A percentile compares a stretch with the other conserved stretches of the same genome.
Evolutionary conservation across 2,113 vertebrate species (phyloP).

Genomic region (Dermatemys mawii): DNA sequence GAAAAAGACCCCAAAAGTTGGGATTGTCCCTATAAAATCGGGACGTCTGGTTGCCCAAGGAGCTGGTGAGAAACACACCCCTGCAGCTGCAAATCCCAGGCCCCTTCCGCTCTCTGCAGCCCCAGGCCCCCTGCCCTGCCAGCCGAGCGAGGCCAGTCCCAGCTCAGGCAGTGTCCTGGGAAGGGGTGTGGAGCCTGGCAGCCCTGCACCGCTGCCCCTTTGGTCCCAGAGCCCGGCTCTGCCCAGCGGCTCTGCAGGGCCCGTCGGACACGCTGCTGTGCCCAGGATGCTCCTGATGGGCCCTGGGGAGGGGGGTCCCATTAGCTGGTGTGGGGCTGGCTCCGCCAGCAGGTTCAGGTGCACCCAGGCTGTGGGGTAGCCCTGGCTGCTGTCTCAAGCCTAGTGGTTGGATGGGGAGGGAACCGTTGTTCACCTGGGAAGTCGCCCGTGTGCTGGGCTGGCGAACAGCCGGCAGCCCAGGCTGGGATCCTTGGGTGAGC

Average conservation of each 20-base stretch:
- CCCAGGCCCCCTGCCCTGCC: background rate
- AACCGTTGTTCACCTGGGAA: background rate
- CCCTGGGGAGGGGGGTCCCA: too few species aligned
- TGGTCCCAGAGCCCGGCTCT: background rate
- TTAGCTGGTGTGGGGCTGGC: too few species aligned
- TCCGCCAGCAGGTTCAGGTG: background rate
- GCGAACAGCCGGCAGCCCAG: background rate
- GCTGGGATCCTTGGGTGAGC: background rate
- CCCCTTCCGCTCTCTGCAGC: background rate
- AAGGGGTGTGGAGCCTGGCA: background rate
- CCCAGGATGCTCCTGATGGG: background rate
- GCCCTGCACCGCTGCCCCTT: background rate
- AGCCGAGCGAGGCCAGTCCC: accelerated
- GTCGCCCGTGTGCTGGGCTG: background rate
- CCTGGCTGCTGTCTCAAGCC: background rate
- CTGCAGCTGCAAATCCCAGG: background rate
- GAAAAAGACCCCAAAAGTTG: too few species aligned
- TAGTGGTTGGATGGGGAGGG: background rate
- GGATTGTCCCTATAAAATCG: too few species aligned
- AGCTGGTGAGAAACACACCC: background rate
- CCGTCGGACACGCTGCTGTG: too few species aligned
- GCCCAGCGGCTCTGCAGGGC: too few species aligned
- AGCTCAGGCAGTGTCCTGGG: background rate
- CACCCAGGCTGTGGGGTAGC: background rate
- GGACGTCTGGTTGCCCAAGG: too few species aligned